phyloP scores from a whole-genome alignment of 2,797 vertebrate genomes.

The Glyptemys insculpta region DNA sequence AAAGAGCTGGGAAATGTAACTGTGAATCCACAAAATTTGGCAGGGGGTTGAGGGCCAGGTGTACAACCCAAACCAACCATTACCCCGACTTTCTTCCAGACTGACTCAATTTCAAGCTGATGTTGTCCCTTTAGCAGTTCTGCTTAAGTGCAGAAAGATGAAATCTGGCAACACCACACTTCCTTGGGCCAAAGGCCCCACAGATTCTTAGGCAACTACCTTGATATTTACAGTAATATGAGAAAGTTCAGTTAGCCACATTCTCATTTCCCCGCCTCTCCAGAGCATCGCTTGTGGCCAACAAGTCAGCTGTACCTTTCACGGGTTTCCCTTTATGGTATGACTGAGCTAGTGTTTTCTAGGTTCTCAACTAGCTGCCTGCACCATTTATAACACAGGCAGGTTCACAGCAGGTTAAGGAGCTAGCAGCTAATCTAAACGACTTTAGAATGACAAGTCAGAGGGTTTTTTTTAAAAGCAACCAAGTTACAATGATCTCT shows the following conservation, averaged over 20 bases:
- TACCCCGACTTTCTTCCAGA: neutral
- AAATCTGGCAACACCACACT: neutral
- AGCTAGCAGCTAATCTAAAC: conserved; percentile 19
- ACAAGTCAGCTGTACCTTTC: neutral
- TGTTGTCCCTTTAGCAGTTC: neutral
- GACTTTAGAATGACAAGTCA: neutral
- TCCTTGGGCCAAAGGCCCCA: neutral
- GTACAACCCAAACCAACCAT: neutral
- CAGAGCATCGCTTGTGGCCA: neutral
- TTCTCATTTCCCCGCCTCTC: neutral
- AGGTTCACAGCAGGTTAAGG: rapidly evolving
- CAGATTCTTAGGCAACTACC: conserved; percentile 27
- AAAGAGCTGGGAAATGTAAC: neutral
- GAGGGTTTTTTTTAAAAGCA: neutral
- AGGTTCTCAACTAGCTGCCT: neutral
- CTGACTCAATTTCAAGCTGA: neutral
- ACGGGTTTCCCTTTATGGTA: conserved; percentile 11
- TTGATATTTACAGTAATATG: neutral
- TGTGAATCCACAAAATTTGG: conserved; percentile 13
- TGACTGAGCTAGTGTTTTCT: neutral
- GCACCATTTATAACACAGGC: neutral
- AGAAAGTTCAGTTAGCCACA: conserved; percentile 19
- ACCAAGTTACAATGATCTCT: neutral
- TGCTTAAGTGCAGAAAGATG: neutral
- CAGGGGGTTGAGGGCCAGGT: neutral